phyloP scores from a whole-genome alignment of 2,888 invertebrate species.

The Lasioglossum malachurum region DNA sequence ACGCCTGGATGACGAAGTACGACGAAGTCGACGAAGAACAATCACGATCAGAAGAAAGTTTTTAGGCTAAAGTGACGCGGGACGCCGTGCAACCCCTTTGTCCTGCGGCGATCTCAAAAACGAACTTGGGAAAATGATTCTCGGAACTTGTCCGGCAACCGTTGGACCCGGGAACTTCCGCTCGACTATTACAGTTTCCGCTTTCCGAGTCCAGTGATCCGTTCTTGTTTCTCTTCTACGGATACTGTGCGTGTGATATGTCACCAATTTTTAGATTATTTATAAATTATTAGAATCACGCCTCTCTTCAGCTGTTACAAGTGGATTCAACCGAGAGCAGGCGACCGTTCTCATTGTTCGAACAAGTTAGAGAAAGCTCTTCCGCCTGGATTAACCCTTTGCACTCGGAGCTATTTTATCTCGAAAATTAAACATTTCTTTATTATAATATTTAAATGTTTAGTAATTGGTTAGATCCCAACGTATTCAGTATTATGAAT shows the following conservation, averaged over 20 bases:
- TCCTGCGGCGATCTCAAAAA: background rate
- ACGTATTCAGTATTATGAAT: fast-evolving
- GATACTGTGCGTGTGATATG: background rate
- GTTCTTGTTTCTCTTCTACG: background rate
- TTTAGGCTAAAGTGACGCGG: conserved; percentile 22
- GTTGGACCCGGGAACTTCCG: background rate
- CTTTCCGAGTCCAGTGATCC: background rate
- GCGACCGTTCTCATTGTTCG: background rate
- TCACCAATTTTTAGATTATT: background rate
- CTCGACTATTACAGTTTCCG: background rate
- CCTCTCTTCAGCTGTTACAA: background rate
- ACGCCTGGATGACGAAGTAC: conserved; percentile 46
- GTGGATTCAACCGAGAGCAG: background rate
- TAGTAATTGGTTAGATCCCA: too few species aligned
- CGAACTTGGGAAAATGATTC: background rate
- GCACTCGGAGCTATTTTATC: too few species aligned
- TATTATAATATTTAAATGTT: too few species aligned
- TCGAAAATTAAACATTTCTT: too few species aligned
- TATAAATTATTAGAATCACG: background rate
- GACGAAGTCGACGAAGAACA: conserved; percentile 50
- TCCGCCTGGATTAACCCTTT: too few species aligned
- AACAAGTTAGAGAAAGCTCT: background rate
- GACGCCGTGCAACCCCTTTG: background rate
- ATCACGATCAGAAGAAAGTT: conserved; percentile 30
- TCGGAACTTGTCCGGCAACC: background rate